Base-by-base conservation (phyloP, 1,140 invertebrate species). In the Aphis craccivora region DNA sequence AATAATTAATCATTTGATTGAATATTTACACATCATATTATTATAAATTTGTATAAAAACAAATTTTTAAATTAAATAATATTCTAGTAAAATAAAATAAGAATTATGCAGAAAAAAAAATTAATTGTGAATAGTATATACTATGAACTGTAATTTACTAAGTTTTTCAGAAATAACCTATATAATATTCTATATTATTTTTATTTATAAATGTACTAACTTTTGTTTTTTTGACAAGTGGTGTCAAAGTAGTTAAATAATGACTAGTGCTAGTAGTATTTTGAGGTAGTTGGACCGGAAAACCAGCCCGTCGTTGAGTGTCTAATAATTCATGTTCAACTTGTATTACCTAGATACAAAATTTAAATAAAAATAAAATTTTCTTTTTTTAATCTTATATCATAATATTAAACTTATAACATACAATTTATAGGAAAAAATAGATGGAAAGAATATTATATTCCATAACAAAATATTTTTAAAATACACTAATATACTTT, bases 271-370 rank as follows among this genome's bases (percentile, higher is more conserved):
- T 97, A 83, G 97, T 96, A 90, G 96, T 97, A 94, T 98, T 97
- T 94, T 98, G 97, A 25, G 98, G 98, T 94, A 98, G 95, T 94
- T 97, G 96, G 35, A 98, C 97, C 0, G 98, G 98, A 53, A 99
- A 96, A 30, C 98, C 98, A 40, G 98, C 98, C 95, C 97, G 97
- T 94, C 97, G 97, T 95, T 98, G 98, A 0, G 97, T 98, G 94
- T 98, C 98, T 94, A 97, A 96, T 93, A 98, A 95, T 94, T 97
- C 96, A 87, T 96, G 95, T 94, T 97, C 97, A 93, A 97, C 95
- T 93, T 96, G 96, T 89, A 97, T 97, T 55, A 97, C 96, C 96
- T 97, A 94, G 22, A 94, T 94, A 95, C 88, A 55, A 90, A 89
- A 25, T 53, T 22, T 14, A 53, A 53, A 53, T 51, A 37, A 25